Base-by-base conservation (phyloP, 1,140 invertebrate species). In the Drosophila ohnishii region DNA sequence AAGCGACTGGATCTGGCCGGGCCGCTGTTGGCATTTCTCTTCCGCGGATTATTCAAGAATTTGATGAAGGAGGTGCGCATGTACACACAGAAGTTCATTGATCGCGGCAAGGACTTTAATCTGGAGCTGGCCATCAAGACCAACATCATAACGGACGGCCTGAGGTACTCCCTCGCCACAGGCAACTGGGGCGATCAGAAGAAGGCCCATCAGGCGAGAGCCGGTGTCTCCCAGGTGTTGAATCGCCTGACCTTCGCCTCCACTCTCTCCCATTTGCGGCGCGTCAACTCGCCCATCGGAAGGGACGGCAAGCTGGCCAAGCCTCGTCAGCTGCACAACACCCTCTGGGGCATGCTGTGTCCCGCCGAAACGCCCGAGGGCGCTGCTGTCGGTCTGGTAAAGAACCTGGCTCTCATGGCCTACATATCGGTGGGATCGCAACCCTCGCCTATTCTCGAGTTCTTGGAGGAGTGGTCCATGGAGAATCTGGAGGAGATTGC, bases 391-490 rank as follows among this genome's bases (percentile, higher is more conserved):
- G 96, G 96, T 51, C 92, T 99, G 40, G 98, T 99, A 19, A 99
- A 99, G 92, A 99, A 99, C 93, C 92, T 99, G 9, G 99, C 99
- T 0, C 93, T 99, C 6, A 99, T 99, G 99, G 97, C 99, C 19
- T 99, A 99, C 86, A 99, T 99, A 78, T 99, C 98, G 81, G 99
- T 99, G 25, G 99, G 99, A 63, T 99, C 97, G 44, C 97, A 99
- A 91, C 98, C 98, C 1, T 98, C 98, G 7, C 98, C 98, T 1
- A 99, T 99, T 93, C 92, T 99, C 5, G 98, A 99, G 93, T 99
- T 99, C 94, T 98, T 99, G 94, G 98, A 99, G 92, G 98, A 99
- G 92, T 99, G 99, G 99, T 98, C 97, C 61, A 99, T 99, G 99
- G 99, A 99, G 93, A 99, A 99, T 92, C 93, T 99, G 47, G 98